Conservation (phyloP, 1,140 invertebrate species). For the Marisa cornuarietis region DNA sequence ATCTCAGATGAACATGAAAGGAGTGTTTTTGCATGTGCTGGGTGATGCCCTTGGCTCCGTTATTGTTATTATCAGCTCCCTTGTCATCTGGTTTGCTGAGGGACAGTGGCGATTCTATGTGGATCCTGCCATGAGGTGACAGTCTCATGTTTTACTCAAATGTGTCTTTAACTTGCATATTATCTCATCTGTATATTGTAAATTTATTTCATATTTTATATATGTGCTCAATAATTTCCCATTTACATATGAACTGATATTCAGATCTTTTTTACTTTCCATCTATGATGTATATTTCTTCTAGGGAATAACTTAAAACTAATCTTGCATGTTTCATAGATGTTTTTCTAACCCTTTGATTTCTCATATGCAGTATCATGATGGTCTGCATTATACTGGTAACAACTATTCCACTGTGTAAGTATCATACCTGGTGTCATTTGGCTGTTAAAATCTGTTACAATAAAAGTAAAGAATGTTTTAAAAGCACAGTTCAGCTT, state of each 20-base stretch:
- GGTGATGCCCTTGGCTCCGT: constrained; percentile 95
- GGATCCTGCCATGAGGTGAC: constrained; percentile 87
- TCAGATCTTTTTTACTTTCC: too few species aligned
- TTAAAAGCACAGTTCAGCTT: too few species aligned
- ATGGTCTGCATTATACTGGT: constrained; percentile 70
- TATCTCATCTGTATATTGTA: too few species aligned
- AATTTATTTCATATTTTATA: too few species aligned
- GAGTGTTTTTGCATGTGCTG: constrained; percentile 94
- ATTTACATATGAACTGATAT: too few species aligned
- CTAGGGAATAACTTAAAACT: too few species aligned
- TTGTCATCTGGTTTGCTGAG: constrained; percentile 87
- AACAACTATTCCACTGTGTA: constrained; percentile 70
- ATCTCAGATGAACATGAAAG: constrained; percentile 81
- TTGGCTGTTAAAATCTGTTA: too few species aligned
- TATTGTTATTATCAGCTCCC: constrained; percentile 89
- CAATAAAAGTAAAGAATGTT: too few species aligned
- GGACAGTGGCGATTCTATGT: constrained; percentile 85
- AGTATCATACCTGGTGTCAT: constrained; percentile 47
- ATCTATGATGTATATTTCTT: too few species aligned
- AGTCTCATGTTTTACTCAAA: neutral
- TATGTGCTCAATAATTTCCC: too few species aligned
- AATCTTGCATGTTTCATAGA: too few species aligned
- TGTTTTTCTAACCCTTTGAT: too few species aligned
- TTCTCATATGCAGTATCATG: constrained; percentile 62
- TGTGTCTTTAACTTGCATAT: neutral